Percentiles rank a stretch among this genome's conserved stretches.
phyloP scores from a whole-genome alignment of 2,113 vertebrate genomes.

The Hydrochoerus hydrochaeris region DNA sequence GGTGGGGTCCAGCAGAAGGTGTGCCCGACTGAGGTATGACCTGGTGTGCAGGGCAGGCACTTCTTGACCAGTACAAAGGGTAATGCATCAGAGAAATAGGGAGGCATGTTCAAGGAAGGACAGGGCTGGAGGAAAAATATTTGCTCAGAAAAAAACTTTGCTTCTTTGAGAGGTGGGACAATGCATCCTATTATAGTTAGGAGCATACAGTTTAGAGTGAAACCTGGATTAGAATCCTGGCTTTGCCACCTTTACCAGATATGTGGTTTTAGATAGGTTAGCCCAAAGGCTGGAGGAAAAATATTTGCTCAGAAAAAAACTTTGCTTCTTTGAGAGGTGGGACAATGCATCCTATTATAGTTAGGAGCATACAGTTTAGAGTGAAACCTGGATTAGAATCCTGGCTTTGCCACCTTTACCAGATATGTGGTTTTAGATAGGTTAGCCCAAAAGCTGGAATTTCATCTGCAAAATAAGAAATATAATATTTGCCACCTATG shows the following conservation, averaged over 20 bases:
- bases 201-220: background rate
- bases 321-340: background rate
- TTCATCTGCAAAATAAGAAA: background rate
- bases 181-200: background rate
- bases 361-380: background rate
- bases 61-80: background rate
- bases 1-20: constrained; percentile 7
- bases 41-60: background rate
- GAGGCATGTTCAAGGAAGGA: background rate
- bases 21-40: background rate
- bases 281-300: background rate
- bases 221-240: background rate
- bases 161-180: background rate
- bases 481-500: background rate
- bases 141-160: background rate
- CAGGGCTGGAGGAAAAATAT: background rate
- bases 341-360: background rate
- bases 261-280: background rate
- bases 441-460: background rate
- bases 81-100: background rate
- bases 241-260: background rate
- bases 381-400: background rate
- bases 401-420: background rate
- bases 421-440: background rate
- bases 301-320: background rate